Percentiles rank a stretch among this genome's conserved stretches.
Conservation (phyloP, 2,888 invertebrate genomes). For the Piscicola geometra region DNA sequence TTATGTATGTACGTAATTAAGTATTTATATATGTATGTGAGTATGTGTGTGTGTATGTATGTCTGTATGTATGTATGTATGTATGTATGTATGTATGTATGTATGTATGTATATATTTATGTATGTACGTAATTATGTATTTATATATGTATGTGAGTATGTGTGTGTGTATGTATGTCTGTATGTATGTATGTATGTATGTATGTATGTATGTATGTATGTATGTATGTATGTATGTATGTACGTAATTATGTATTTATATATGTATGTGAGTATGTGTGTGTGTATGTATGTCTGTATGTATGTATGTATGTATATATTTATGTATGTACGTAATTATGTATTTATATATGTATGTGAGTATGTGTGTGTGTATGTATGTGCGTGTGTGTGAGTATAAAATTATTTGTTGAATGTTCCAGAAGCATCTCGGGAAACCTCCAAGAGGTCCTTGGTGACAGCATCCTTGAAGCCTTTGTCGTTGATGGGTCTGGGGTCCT, state of each 20-base stretch:
- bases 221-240: no score
- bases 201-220: no score
- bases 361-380: background rate
- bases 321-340: background rate
- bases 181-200: background rate
- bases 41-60: background rate
- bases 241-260: no score
- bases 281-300: background rate
- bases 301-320: background rate
- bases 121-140: background rate
- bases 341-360: no score
- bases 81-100: background rate
- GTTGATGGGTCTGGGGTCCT: constrained; percentile 2
- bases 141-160: no score
- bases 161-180: background rate
- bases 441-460: background rate
- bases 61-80: background rate
- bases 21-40: no score
- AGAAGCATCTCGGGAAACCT: background rate
- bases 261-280: no score
- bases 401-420: background rate
- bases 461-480: constrained; percentile 5
- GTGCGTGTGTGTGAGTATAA: background rate
- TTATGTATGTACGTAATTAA: background rate
- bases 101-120: no score